Conservation (phyloP, 2,797 vertebrate species). For the Coluber constrictor region DNA sequence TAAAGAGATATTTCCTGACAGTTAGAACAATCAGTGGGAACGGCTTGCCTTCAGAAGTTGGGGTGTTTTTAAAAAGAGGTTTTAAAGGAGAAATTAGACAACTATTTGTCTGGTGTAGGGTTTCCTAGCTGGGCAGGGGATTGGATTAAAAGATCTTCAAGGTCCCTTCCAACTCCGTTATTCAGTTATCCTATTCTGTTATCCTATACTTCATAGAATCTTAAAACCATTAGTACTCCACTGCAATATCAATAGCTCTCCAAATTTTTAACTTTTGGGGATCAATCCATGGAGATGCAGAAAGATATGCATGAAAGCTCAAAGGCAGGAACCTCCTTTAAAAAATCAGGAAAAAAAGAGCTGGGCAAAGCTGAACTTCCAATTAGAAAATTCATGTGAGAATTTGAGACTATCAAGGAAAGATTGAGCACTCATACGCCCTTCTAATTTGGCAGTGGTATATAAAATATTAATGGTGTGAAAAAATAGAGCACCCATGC, state of each 20-base stretch:
- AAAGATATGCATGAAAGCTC: background rate
- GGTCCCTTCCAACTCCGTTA: background rate
- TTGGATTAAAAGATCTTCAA: background rate
- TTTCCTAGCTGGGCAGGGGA: background rate
- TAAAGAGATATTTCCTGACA: background rate
- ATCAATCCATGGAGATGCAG: background rate
- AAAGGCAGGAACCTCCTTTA: background rate
- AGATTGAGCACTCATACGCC: background rate
- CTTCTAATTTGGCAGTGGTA: background rate
- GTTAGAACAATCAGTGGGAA: background rate
- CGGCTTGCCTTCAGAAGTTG: background rate
- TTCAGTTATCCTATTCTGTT: background rate
- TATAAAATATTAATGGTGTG: background rate
- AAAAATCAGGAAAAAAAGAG: background rate
- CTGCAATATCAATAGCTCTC: background rate
- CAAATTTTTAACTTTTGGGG: conserved; percentile 16
- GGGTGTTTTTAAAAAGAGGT: background rate
- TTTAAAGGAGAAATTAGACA: background rate
- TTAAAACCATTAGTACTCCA: conserved; percentile 41
- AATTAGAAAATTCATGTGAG: background rate
- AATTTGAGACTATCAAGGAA: background rate
- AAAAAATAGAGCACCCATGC: background rate
- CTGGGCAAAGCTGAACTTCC: background rate
- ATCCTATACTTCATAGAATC: conserved; percentile 20
- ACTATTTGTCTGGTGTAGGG: background rate